These are phyloP conservation scores for Gnathonemus echidnorhynchus DNA, from an alignment of 2,113 vertebrate species.

Conservation along the genomic window DNA sequence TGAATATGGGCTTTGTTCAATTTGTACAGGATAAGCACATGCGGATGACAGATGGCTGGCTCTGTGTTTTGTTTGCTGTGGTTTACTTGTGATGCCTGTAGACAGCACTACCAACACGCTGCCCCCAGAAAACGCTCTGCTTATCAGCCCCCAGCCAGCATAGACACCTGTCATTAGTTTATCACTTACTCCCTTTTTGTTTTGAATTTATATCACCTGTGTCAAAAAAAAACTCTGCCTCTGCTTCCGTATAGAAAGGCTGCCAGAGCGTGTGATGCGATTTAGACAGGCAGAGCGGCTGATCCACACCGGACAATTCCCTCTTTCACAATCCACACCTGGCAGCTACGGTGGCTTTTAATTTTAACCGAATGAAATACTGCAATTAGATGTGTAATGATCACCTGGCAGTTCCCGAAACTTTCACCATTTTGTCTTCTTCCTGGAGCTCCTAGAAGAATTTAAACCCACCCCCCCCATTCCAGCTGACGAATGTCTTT, in stretches of 20 bases:
- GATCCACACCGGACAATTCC: not conserved
- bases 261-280: not conserved
- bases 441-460: not conserved
- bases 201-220: conserved; percentile 1
- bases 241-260: not conserved
- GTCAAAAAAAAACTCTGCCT: not conserved
- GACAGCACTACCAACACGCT: not conserved
- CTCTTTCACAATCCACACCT: not conserved
- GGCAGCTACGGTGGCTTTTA: not conserved
- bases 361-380: not conserved
- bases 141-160: not conserved
- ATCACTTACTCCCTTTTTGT: not conserved
- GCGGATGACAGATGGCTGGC: not conserved
- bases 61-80: not conserved
- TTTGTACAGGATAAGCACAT: not conserved
- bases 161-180: not conserved
- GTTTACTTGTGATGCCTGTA: not conserved
- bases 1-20: not conserved
- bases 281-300: not conserved
- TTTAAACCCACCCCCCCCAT: not conserved
- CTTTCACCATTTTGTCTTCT: not conserved
- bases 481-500: not conserved
- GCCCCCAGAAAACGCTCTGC: not conserved
- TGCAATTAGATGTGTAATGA: not conserved
- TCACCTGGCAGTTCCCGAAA: not conserved